These are phyloP conservation scores for Petaurus breviceps DNA, from an alignment of 2,113 vertebrate species.

Conservation along the genomic window DNA sequence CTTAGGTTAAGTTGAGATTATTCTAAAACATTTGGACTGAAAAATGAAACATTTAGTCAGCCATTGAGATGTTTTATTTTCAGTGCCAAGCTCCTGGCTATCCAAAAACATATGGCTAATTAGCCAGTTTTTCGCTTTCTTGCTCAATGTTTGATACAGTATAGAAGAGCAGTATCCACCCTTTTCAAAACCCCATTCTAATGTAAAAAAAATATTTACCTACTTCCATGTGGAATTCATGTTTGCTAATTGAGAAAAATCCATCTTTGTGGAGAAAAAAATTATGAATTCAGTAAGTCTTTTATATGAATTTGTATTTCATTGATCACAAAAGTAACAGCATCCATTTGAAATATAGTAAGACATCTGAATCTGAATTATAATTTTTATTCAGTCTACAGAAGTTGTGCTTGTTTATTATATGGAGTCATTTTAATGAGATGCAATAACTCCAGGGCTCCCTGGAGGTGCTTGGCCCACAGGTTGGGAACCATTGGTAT, in stretches of 20 bases:
- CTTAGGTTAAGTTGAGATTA: neutral
- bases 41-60: conserved; percentile 31
- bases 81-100: conserved; percentile 24
- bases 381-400: neutral
- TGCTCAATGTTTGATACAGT: neutral
- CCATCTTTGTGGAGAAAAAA: neutral
- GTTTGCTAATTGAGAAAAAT: neutral
- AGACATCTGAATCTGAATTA: neutral
- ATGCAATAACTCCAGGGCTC: neutral
- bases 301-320: neutral
- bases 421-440: neutral
- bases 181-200: neutral
- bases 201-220: neutral
- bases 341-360: neutral
- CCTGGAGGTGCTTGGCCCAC: neutral
- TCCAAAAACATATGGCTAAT: neutral
- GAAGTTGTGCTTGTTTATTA: neutral
- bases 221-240: neutral
- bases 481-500: neutral
- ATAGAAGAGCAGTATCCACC: neutral
- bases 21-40: conserved; percentile 35
- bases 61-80: conserved; percentile 49
- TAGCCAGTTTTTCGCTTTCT: neutral
- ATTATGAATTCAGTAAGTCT: neutral
- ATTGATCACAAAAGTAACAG: neutral